Evolutionary conservation across 2,113 vertebrate species (phyloP).

Genomic region (Chauna torquata): DNA sequence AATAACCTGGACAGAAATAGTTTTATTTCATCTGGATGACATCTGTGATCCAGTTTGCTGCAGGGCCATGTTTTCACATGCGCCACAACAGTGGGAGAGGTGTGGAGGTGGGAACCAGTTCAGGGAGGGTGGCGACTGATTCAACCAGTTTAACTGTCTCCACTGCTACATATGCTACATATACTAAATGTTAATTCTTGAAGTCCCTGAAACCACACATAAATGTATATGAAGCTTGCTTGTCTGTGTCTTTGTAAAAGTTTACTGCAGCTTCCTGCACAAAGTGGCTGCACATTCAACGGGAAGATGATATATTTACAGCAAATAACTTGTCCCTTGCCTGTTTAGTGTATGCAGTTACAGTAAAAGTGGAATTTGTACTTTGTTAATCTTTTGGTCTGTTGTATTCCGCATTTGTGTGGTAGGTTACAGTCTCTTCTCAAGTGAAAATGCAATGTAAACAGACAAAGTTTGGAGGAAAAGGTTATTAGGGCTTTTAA

Average conservation of each 20-base stretch:
- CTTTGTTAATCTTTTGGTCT: neutral
- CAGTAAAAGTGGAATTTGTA: neutral
- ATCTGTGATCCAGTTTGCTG: neutral
- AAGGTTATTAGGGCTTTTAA: neutral
- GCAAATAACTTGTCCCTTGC: neutral
- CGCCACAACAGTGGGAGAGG: neutral
- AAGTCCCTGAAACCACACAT: neutral
- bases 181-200: neutral
- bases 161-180: neutral
- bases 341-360: neutral
- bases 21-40: neutral
- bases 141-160: neutral
- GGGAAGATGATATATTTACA: neutral
- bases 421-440: neutral
- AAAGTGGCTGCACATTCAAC: neutral
- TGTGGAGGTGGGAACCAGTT: neutral
- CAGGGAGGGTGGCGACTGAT: neutral
- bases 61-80: neutral
- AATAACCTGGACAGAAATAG: neutral
- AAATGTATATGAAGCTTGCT: neutral
- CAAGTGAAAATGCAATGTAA: neutral
- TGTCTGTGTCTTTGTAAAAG: neutral
- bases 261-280: neutral
- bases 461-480: neutral
- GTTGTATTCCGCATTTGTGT: neutral